A percentile compares a stretch with the other conserved stretches of the same genome.
Conservation (phyloP, 2,888 invertebrate species). For the Thera britannica region DNA sequence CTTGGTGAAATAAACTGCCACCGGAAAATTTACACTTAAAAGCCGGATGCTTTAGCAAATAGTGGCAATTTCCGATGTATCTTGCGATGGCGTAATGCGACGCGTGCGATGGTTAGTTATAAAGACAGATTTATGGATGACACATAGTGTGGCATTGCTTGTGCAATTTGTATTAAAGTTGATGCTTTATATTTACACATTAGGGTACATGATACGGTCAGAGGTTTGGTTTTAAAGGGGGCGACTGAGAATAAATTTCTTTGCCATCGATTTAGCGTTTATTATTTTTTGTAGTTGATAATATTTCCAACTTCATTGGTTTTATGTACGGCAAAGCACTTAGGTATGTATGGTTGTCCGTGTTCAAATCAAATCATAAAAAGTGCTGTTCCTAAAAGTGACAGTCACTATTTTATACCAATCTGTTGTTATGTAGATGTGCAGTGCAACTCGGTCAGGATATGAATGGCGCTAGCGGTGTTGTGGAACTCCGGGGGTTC, state of each 20-base stretch:
- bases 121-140: slow-evolving; percentile 56
- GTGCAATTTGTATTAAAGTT: slow-evolving; percentile 11
- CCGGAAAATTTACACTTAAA: slow-evolving; percentile 83
- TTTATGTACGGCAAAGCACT: too few relatives aligned
- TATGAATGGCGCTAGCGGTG: slow-evolving; percentile 71
- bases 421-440: slow-evolving; percentile 57
- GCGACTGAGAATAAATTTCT: not conserved
- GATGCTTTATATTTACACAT: slow-evolving; percentile 1
- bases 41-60: slow-evolving; percentile 79
- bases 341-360: not conserved
- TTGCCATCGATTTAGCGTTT: too few relatives aligned
- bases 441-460: slow-evolving; percentile 58
- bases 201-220: slow-evolving; percentile 13
- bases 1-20: slow-evolving; percentile 73
- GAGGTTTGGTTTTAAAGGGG: slow-evolving; percentile 6
- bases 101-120: slow-evolving; percentile 47
- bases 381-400: slow-evolving; percentile 43
- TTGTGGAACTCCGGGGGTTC: slow-evolving; percentile 59
- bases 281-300: not conserved
- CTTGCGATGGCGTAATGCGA: slow-evolving; percentile 67
- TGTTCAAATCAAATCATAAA: slow-evolving; percentile 7
- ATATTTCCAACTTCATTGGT: not conserved
- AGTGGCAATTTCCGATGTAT: slow-evolving; percentile 79
- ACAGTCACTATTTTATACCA: slow-evolving; percentile 60
- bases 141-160: slow-evolving; percentile 28